Evolutionary conservation across 1,140 invertebrate genomes (phyloP), one percentile per base, ranked within the genome.

Genomic region (Drosophila mojavensis): DNA sequence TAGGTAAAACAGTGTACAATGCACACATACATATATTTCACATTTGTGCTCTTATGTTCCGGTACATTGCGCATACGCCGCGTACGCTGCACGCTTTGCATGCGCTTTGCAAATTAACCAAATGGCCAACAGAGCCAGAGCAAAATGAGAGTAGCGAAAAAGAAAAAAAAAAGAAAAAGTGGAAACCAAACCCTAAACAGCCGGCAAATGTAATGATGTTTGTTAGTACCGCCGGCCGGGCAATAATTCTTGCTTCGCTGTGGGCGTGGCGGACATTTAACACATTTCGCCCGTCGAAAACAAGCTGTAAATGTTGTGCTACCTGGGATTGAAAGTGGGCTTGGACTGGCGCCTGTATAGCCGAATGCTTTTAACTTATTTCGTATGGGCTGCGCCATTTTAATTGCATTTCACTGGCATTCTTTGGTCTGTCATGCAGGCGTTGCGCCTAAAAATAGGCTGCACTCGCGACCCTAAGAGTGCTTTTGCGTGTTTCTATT

Each of bases 401-500:
- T 86, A 86, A 86, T 86, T 86, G 83, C 83, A 89, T 86, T 89
- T 79, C 50, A 68, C 83, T 54, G 51, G 76, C 69, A 75, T 75
- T 75, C 66, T 69, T 75, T 26, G 71, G 65, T 36, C 58, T 83
- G 61, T 77, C 81, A 83, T 80, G 80, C 80, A 79, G 81, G 79
- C 66, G 26, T 17, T 63, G 79, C 53, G 63, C 54, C 79, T 78
- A 80, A 86, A 86, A 86, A 86, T 86, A 89, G 84, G 71, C 84
- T 62, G 68, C 62, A 61, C 64, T 64, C 54, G 36, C 30, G 56
- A 45, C 15, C 20, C 75, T 89, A 89, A 89, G 80, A 89, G 84
- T 86, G 83, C 84, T 86, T 86, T 86, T 86, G 83, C 83, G 84
- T 86, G 84, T 86, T 89, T 81, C 79, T 79, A 79, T 89, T 83